phyloP scores from a whole-genome alignment of 2,113 vertebrate species.

The Microcebus tavaratra region DNA sequence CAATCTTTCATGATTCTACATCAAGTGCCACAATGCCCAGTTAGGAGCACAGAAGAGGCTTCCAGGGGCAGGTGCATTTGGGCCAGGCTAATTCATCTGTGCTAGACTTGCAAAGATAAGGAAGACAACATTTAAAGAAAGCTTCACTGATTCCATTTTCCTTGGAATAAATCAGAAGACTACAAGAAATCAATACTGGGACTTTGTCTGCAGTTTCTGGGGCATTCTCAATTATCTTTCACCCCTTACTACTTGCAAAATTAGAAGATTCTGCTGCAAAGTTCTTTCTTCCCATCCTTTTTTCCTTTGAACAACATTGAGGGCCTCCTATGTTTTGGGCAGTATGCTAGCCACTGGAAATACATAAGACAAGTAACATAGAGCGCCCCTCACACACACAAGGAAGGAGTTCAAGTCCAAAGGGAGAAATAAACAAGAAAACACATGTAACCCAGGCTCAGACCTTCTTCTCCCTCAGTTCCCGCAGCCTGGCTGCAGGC shows the following conservation, averaged over 20 bases:
- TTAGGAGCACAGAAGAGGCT: not conserved
- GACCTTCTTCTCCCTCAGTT: not conserved
- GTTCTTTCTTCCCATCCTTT: not conserved
- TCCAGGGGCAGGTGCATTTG: not conserved
- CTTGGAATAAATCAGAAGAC: conserved; percentile 39
- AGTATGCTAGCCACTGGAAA: not conserved
- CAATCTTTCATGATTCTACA: not conserved
- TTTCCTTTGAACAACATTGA: not conserved
- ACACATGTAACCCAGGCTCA: not conserved
- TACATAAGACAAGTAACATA: not conserved
- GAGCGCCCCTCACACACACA: not conserved
- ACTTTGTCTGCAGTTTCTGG: not conserved
- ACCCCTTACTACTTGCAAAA: not conserved
- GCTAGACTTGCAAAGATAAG: not conserved
- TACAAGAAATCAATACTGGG: not conserved
- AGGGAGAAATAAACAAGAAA: not conserved
- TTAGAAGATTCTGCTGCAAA: not conserved
- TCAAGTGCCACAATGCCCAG: not conserved
- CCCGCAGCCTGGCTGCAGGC: not conserved
- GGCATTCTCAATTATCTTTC: not conserved
- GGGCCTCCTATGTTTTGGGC: not conserved
- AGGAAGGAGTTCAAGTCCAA: not conserved
- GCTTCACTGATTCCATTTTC: not conserved
- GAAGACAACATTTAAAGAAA: not conserved
- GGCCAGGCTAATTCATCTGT: not conserved